Evolutionary conservation across 1,140 invertebrate species (phyloP).

Genomic region (Reticulitermes speratus): DNA sequence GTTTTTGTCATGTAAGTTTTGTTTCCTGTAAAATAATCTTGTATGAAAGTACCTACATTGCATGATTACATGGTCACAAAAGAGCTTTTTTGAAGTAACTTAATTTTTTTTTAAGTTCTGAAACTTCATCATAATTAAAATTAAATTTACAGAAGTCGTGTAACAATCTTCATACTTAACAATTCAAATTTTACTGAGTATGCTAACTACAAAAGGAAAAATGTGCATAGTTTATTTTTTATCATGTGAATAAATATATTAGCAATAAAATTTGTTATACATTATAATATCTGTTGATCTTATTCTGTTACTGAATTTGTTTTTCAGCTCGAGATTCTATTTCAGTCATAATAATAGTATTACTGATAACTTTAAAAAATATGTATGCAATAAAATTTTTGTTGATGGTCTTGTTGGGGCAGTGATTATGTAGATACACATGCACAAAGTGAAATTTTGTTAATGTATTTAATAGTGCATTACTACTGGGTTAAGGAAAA

Average conservation of each 20-base stretch:
- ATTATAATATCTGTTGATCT: conserved; percentile 38
- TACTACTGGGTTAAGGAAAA: too few relatives aligned
- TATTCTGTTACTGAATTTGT: conserved; percentile 30
- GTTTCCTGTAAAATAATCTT: conserved; percentile 29
- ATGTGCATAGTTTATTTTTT: conserved; percentile 49
- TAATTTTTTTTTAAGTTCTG: not conserved
- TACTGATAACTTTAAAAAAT: too few relatives aligned
- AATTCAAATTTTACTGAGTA: conserved; percentile 29
- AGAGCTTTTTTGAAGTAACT: conserved; percentile 22
- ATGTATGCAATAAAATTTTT: too few relatives aligned
- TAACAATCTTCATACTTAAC: conserved; percentile 32
- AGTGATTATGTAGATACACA: too few relatives aligned
- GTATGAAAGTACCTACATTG: conserved; percentile 26
- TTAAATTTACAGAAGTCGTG: conserved; percentile 24
- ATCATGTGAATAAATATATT: conserved; percentile 47
- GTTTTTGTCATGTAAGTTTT: conserved; percentile 28
- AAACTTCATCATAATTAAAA: conserved; percentile 24
- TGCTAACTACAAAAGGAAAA: conserved; percentile 36
- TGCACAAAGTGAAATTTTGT: too few relatives aligned
- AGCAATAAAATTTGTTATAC: conserved; percentile 47
- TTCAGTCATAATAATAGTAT: too few relatives aligned
- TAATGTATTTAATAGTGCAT: too few relatives aligned
- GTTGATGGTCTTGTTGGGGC: too few relatives aligned
- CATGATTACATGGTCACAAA: conserved; percentile 28
- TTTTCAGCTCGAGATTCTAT: not conserved